phyloP scores from a whole-genome alignment of 2,888 invertebrate species.

The Pseudococcus longispinus region DNA sequence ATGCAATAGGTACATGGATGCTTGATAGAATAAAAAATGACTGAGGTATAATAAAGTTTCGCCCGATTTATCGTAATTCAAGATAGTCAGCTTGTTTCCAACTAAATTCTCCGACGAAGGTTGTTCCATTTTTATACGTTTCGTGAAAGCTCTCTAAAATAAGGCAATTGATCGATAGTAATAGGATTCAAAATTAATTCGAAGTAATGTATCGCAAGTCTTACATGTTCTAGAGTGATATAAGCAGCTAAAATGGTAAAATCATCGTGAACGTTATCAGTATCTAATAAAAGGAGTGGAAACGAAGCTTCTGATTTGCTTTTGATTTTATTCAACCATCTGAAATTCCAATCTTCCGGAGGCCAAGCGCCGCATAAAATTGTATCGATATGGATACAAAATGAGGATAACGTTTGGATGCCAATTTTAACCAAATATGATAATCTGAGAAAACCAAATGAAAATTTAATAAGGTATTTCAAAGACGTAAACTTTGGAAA shows the following conservation, averaged over 20 bases:
- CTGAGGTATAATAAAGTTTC: conserved; percentile 37
- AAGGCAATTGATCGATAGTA: not conserved
- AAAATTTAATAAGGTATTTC: not conserved
- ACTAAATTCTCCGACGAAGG: conserved; percentile 22
- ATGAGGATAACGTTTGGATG: conserved; percentile 43
- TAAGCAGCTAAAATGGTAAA: conserved; percentile 45
- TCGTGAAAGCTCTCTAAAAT: conserved; percentile 38
- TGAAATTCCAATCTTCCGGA: conserved; percentile 50
- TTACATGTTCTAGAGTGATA: conserved; percentile 49
- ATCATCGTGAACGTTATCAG: conserved; percentile 48
- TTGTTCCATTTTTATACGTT: conserved; percentile 45
- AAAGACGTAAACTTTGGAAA: not conserved
- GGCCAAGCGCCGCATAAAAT: conserved; percentile 46
- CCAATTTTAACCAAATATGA: conserved; percentile 43
- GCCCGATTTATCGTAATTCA: conserved; percentile 39
- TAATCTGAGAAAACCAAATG: conserved; percentile 10
- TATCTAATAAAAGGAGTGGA: conserved; percentile 43
- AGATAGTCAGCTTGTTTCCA: conserved; percentile 21
- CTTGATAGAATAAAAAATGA: conserved; percentile 38
- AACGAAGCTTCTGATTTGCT: conserved; percentile 34
- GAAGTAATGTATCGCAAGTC: not conserved
- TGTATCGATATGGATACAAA: conserved; percentile 39
- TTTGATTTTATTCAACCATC: conserved; percentile 48
- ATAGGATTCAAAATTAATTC: not conserved
- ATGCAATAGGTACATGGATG: conserved; percentile 49